Base-by-base conservation (phyloP, 2,113 vertebrate species). In the Mus spicilegus region DNA sequence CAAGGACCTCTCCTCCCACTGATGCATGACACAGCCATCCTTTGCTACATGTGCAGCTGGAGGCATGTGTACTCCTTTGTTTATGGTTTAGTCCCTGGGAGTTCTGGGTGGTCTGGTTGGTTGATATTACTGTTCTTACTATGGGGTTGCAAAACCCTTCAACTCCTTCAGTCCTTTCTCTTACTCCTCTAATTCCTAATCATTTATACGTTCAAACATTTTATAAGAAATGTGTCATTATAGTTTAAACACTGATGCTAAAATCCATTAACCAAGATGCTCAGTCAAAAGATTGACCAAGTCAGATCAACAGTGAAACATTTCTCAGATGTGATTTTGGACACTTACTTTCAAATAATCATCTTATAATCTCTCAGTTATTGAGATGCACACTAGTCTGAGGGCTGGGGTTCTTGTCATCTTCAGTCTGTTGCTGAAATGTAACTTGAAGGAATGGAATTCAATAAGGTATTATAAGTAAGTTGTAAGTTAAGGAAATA, bases 341-440 rank as follows among this genome's bases (percentile, higher is more conserved):
- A 76, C 63, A 90, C 14, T 82, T 95, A 16, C 61, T 91, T 33
- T 28, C 39, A 90, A 39, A 69, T 56, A 92, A 4, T 69, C 46
- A 92, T 69, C 73, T 89, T 90, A 24, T 16, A 5, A 24, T 85
- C 2, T 95, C 36, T 13, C 42, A 26, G 49, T 75, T 12, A 90
- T 30, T 24, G 26, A 63, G 61, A 84, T 58, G 5, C 16, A 30
- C 36, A 86, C 20, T 91, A 42, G 4, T 81, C 87, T 96, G 72
- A 93, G 10, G 94, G 89, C 0, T 86, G 2, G 56, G 88, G 16
- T 4, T 95, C 30, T 39, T 75, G 77, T 49, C 42, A 20, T 46
- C 86, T 94, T 94, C 94, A 46, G 28, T 81, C 36, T 65, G 7
- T 87, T 96, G 65, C 46, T 42, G 1, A 94, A 77, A 89, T 88